Evolutionary conservation across 2,888 invertebrate species (phyloP), one percentile per base, ranked within the genome.

Genomic region (Operophtera brumata): DNA sequence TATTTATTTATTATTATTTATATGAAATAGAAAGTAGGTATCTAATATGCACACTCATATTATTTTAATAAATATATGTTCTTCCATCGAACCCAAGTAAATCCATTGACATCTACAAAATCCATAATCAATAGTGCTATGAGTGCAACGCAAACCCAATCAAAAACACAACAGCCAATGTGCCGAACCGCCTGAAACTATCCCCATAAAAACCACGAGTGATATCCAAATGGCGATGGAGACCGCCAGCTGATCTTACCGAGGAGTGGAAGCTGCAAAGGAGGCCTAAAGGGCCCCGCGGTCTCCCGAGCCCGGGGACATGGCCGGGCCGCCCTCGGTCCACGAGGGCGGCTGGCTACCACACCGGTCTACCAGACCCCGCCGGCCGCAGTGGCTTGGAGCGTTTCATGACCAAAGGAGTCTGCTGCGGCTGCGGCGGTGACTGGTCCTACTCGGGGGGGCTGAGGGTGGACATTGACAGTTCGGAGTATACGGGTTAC

Each of bases 181-280:
- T 56, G 61, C 63, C 59, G 71, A 67, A 79, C 73, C 80, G 74
- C 73, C 64, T 80, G 67, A 77, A 66, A 59, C 62, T 63, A 59
- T 35, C 55, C 49, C 42, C 56, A 57, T 70, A 73, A 83, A 80
- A 75, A 86, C 75, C 77, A 86, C 84, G 83, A 77, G 87, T 90
- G 90, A 90, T 90, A 82, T 89, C 84, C 69, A 90, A 90, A 83
- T 90, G 90, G 90, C 77, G 84, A 70, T 90, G 86, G 87, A 75
- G 78, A 57, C 84, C 73, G 41, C 74, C 82, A 87, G 87, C 84
- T 88, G 89, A 90, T 83, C 82, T 68, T 51, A 67, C 69, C 62
- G 81, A 84, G 78, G 88, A 87, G 80, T 90, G 90, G 90, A 90
- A 90, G 75, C 84, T 90, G 90, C 82, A 72, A 82, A 81, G 78